phyloP scores from a whole-genome alignment of 2,113 vertebrate species.

The Numida meleagris region DNA sequence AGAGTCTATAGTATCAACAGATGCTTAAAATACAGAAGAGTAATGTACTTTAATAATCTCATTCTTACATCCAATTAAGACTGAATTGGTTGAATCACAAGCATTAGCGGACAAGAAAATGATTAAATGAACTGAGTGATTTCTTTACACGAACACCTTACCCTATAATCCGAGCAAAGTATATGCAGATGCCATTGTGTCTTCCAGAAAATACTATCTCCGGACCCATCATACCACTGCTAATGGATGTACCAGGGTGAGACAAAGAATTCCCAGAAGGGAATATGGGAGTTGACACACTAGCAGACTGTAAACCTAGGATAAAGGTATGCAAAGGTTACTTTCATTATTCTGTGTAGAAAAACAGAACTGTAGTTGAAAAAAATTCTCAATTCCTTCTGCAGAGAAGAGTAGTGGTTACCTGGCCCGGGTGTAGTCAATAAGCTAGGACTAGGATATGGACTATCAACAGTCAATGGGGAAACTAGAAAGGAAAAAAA shows the following conservation, averaged over 20 bases:
- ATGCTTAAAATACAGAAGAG: not conserved
- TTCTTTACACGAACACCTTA: slow-evolving; percentile 64
- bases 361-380: not conserved
- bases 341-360: not conserved
- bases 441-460: slow-evolving; percentile 74
- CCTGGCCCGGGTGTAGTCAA: slow-evolving; percentile 79
- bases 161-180: slow-evolving; percentile 95
- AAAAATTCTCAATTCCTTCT: not conserved
- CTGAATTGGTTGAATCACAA: not conserved
- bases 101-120: not conserved
- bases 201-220: slow-evolving; percentile 98
- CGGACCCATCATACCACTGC: slow-evolving; percentile 82
- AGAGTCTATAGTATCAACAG: fast-evolving
- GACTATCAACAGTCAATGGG: slow-evolving; percentile 69
- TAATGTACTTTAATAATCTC: not conserved
- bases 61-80: not conserved
- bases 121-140: not conserved
- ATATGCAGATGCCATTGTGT: slow-evolving; percentile 94
- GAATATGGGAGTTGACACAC: slow-evolving; percentile 81
- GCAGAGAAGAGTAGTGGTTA: slow-evolving; percentile 42
- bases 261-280: slow-evolving; percentile 64
- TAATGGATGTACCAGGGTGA: slow-evolving; percentile 70
- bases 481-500: slow-evolving; percentile 71
- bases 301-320: slow-evolving; percentile 79
- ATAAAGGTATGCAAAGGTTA: not conserved